These are phyloP conservation scores for Dendrolimus pini DNA, from an alignment of 2,888 invertebrate species.

Conservation along the genomic window DNA sequence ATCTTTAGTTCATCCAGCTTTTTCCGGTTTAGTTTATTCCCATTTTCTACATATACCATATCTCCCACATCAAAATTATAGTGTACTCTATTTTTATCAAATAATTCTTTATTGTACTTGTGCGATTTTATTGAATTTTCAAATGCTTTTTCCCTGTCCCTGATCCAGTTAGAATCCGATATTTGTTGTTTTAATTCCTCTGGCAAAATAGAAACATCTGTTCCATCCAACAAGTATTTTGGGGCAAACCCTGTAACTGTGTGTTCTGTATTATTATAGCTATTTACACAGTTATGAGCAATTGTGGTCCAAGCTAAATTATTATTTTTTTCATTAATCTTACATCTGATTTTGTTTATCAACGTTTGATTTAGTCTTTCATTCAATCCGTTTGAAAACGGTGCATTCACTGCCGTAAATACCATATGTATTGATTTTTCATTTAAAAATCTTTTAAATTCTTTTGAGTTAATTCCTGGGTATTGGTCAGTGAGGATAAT, in stretches of 20 bases:
- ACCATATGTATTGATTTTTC: conserved; percentile 18
- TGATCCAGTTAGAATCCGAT: conserved; percentile 8
- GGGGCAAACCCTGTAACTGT: conserved; percentile 26
- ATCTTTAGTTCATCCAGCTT: conserved; percentile 24
- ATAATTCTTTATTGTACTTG: conserved; percentile 17
- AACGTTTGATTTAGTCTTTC: too few species aligned
- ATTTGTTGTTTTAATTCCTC: conserved; percentile 15
- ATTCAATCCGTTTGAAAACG: too few species aligned
- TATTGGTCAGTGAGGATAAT: conserved; percentile 21
- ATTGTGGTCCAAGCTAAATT: conserved; percentile 10
- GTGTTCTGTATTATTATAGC: conserved; percentile 27
- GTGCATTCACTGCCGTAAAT: conserved; percentile 31
- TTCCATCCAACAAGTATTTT: conserved; percentile 23
- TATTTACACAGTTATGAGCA: conserved; percentile 8
- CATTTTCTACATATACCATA: conserved; percentile 23
- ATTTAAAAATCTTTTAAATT: conserved; percentile 14
- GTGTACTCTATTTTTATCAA: conserved; percentile 15
- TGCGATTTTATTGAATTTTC: conserved; percentile 22
- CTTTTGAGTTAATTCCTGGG: conserved; percentile 24
- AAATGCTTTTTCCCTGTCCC: conserved; percentile 19
- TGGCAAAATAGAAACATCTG: conserved; percentile 18
- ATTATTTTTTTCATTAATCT: conserved; percentile 12
- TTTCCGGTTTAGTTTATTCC: conserved; percentile 22
- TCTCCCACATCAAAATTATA: conserved; percentile 17
- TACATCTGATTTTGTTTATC: conserved; percentile 26